Base-by-base conservation (phyloP, 1,140 invertebrate genomes). In the Halyomorpha halys region DNA sequence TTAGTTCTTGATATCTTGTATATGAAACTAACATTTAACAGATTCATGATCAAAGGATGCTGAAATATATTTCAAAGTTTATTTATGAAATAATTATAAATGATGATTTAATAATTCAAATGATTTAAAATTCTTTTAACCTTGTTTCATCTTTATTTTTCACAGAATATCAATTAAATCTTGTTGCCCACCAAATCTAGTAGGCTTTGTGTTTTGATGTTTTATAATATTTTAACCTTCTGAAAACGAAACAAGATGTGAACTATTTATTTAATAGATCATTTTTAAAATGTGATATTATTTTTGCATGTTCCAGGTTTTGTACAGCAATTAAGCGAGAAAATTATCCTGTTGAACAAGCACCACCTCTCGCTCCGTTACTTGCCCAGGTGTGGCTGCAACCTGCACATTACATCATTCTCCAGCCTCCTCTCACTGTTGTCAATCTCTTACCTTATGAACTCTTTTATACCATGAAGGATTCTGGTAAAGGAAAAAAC, bases 401-500 rank as follows among this genome's bases (percentile, higher is more conserved):
- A 61, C 90, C 92, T 21, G 93, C 87, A 0, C 94, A 98, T 74
- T 84, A 84, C 9, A 86, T 98, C 61, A 85, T 82, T 8, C 75
- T 98, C 23, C 73, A 91, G 64, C 87, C 93, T 27, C 90, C 90
- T 1, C 76, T 98, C 0, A 86, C 85, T 18, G 70, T 98, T 72
- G 81, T 82, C 30, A 90, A 89, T 81, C 75, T 90, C 68, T 76
- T 92, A 62, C 87, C 87, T 5, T 79, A 86, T 65, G 87, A 90
- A 72, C 70, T 91, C 54, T 76, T 81, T 54, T 89, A 81, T 72
- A 79, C 53, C 6, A 62, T 70, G 2, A 67, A 65, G 44, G 68
- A 70, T 23, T 45, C 62, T 16, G 72, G 71, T 9, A 77, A 69
- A 49, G 83, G 84, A 0, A 76, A 81, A 67, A 56, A 56, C 9